A percentile compares a stretch with the other conserved stretches of the same genome.
Conservation (phyloP, 1,140 invertebrate species). For the Meloidogyne hapla region DNA sequence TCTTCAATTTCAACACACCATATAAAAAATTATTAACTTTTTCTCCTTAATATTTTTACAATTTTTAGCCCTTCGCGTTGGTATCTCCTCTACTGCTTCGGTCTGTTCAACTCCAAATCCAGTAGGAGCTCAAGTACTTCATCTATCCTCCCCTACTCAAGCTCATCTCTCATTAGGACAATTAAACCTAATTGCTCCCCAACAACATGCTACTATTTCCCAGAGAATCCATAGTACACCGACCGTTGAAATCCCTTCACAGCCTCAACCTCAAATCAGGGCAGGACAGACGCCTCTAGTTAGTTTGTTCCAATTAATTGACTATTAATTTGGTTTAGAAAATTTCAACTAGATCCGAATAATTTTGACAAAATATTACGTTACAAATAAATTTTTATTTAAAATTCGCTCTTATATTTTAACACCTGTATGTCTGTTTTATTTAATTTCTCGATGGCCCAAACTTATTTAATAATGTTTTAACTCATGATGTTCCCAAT, state of each 20-base stretch:
- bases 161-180: conserved; percentile 30
- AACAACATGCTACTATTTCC: background rate
- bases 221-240: conserved; percentile 5
- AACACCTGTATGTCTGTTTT: too few relatives aligned
- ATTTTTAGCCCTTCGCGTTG: conserved; percentile 14
- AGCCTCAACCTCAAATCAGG: conserved; percentile 45
- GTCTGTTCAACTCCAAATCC: conserved; percentile 12
- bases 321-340: too few relatives aligned
- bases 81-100: conserved; percentile 9
- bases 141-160: conserved; percentile 16
- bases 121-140: background rate
- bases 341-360: too few relatives aligned
- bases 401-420: too few relatives aligned
- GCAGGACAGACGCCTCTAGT: background rate
- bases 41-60: background rate
- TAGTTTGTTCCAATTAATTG: too few relatives aligned
- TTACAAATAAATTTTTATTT: too few relatives aligned
- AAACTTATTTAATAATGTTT: conserved; percentile 15
- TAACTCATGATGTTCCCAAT: too few relatives aligned
- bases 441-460: background rate
- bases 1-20: too few relatives aligned
- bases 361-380: too few relatives aligned
- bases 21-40: too few relatives aligned
- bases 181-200: conserved; percentile 21
- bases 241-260: conserved; percentile 39